phyloP scores from a whole-genome alignment of 2,888 invertebrate genomes.

The Cordilura impudica region DNA sequence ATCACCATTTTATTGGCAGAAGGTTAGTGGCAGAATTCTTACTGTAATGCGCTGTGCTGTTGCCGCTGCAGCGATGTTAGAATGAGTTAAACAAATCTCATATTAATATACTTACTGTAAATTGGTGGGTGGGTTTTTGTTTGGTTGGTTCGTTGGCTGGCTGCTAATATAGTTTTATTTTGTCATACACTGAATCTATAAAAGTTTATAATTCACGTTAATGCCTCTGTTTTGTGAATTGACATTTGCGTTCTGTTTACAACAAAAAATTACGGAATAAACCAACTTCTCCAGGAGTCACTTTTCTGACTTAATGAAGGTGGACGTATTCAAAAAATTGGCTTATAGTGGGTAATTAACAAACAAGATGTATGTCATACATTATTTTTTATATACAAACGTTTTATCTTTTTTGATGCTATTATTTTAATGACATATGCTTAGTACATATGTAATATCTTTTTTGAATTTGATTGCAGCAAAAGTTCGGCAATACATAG shows the following conservation, averaged over 20 bases:
- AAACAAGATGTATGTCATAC: no score
- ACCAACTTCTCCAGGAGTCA: no score
- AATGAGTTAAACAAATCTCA: conserved; percentile 10
- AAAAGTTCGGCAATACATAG: not conserved
- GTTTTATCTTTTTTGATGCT: no score
- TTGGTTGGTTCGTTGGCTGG: not conserved
- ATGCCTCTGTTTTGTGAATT: no score
- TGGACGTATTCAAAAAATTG: no score
- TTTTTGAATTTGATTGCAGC: not conserved
- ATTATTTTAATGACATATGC: not conserved
- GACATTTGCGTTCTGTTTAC: no score
- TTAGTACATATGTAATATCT: not conserved
- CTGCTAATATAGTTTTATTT: not conserved
- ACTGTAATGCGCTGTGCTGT: not conserved
- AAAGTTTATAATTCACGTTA: no score
- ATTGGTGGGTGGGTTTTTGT: conserved; percentile 33
- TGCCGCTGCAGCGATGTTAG: not conserved
- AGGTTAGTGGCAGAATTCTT: conserved; percentile 4
- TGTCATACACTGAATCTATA: no score
- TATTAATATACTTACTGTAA: conserved; percentile 15
- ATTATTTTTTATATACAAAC: not conserved
- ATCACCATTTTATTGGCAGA: not conserved
- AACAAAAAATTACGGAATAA: no score
- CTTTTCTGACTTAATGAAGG: no score
- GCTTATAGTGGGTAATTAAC: no score